A percentile compares a stretch with the other conserved stretches of the same genome.
These are phyloP conservation scores for Galagoides demidoff DNA, from an alignment of 2,797 vertebrate genomes.

Conservation along the genomic window DNA sequence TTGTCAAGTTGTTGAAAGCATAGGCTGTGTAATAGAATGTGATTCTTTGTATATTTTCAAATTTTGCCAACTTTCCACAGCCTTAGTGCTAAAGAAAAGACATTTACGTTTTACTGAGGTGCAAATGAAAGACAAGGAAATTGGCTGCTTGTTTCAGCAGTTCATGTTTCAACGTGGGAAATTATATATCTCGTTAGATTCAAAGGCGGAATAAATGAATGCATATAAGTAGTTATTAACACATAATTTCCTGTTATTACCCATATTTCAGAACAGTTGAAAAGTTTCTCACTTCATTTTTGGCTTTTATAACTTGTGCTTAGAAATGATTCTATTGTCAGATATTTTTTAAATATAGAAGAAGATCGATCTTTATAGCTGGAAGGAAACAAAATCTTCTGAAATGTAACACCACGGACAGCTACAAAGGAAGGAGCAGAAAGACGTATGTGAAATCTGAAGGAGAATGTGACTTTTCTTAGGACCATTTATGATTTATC, in stretches of 20 bases:
- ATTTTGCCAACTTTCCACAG: neutral
- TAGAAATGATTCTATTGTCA: neutral
- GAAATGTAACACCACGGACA: neutral
- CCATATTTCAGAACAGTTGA: neutral
- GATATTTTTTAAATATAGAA: slow-evolving; percentile 34
- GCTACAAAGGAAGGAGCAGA: neutral
- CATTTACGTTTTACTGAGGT: slow-evolving; percentile 40
- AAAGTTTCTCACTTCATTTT: slow-evolving; percentile 33
- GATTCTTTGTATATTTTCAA: neutral
- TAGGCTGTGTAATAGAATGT: neutral
- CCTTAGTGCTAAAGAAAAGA: neutral
- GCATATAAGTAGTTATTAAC: slow-evolving; percentile 8
- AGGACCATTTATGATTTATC: neutral
- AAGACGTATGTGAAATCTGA: neutral
- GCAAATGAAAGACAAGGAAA: slow-evolving; percentile 48
- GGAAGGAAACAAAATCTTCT: neutral
- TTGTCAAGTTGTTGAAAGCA: slow-evolving; percentile 39
- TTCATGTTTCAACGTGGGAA: slow-evolving; percentile 33
- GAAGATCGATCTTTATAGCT: neutral
- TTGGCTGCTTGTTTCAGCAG: neutral
- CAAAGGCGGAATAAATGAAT: slow-evolving; percentile 20
- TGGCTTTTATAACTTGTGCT: neutral
- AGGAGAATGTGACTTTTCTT: neutral
- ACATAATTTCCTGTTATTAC: neutral
- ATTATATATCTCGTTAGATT: neutral